Evolutionary conservation across 2,888 invertebrate genomes (phyloP), one percentile per base, ranked within the genome.

Genomic region (Halictus quadricinctus): DNA sequence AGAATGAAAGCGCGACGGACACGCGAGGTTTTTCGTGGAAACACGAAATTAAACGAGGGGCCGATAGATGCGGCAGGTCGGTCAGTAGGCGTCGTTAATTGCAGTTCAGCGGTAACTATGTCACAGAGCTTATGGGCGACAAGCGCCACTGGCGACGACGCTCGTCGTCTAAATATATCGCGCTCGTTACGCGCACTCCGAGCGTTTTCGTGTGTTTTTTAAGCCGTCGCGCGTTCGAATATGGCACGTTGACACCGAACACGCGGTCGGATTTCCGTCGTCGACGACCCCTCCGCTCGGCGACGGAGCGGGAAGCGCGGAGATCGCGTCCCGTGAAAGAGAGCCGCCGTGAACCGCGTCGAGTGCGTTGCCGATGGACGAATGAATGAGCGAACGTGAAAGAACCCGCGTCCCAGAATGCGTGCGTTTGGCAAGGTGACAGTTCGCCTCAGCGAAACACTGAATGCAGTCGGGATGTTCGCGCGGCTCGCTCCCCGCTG

Each of bases 161-260:
- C 86, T 86, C 80, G 76, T 72, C 84, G 88, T 91, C 92, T 92
- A 93, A 92, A 92, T 92, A 92, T 93, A 92, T 81, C 92, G 77
- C 76, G 85, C 84, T 88, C 87, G 88, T 88, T 88, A 83, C 88
- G 86, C 83, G 83, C 81, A 87, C 87, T 88, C 78, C 60, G 85
- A 85, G 5, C 81, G 83, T 91, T 89, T 91, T 90, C 89, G 86
- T 88, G 76, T 70, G 85, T 90, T 87, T 86, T 86, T 86, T 87
- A 83, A 86, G 80, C 12, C 64, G 66, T 21, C 72, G 72, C 29
- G 54, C 64, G 76, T 25, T 64, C 54, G 72, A 54, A 79, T 50
- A 36, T 50, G 75, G 54, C 84, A 72, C 78, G 72, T 76, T 80
- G 77, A 76, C 81, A 77, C 58, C 43, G 75, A 50, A 54, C 41